A percentile compares a stretch with the other conserved stretches of the same genome.
phyloP scores from a whole-genome alignment of 2,797 vertebrate species.

The Gobionotothen gibberifrons region DNA sequence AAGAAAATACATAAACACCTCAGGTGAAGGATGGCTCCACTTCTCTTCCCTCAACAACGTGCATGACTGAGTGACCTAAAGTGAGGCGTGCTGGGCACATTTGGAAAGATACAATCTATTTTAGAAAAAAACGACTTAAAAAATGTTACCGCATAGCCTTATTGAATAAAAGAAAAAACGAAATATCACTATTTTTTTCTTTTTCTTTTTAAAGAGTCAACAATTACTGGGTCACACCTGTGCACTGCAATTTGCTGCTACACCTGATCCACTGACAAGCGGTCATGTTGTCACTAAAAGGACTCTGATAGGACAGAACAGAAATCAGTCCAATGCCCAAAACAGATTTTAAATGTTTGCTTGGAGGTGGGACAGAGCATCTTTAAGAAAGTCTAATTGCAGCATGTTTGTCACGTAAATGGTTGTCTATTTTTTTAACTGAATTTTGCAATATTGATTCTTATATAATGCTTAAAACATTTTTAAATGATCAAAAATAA shows the following conservation, averaged over 20 bases:
- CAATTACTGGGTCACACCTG: constrained; percentile 29
- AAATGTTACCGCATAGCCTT: no score
- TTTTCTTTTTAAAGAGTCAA: background rate
- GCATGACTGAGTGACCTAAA: constrained; percentile 6
- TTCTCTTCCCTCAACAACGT: constrained; percentile 8
- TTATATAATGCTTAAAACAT: no score
- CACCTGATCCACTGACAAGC: constrained; percentile 45
- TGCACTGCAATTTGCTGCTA: constrained; percentile 11
- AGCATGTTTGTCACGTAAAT: background rate
- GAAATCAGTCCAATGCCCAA: background rate
- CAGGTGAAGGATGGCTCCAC: constrained; percentile 14
- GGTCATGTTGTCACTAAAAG: background rate
- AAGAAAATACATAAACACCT: background rate
- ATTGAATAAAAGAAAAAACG: background rate
- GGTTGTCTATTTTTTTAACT: background rate
- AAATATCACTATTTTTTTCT: background rate
- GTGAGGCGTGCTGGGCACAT: background rate
- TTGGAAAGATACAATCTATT: no score
- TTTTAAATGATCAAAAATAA: background rate
- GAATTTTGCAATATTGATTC: no score
- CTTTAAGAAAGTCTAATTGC: background rate
- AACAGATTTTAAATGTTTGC: constrained; percentile 11
- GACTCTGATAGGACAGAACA: constrained; percentile 6
- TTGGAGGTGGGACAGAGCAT: background rate
- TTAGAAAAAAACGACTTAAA: background rate